phyloP scores from a whole-genome alignment of 1,140 invertebrate species.

The Orius laevigatus region DNA sequence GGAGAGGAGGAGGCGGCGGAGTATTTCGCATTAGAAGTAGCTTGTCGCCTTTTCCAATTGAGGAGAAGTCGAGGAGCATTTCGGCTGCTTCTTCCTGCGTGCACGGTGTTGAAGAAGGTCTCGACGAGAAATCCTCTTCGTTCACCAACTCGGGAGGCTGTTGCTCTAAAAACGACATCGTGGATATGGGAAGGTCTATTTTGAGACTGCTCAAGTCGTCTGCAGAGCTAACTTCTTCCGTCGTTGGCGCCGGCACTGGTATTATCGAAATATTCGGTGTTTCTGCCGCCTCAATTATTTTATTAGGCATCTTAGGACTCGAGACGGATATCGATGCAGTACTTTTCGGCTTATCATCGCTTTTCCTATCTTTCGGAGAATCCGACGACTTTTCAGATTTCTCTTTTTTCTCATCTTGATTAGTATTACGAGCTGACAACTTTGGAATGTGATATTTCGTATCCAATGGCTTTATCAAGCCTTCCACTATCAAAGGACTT shows the following conservation, averaged over 20 bases:
- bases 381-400: constrained; percentile 9
- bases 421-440: constrained; percentile 37
- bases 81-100: constrained; percentile 40
- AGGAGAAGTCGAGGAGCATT: constrained; percentile 44
- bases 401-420: constrained; percentile 6
- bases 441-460: constrained; percentile 78
- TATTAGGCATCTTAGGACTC: constrained; percentile 11
- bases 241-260: constrained; percentile 3
- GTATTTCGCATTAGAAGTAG: constrained; percentile 33
- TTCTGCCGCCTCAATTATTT: not conserved
- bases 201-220: constrained; percentile 20
- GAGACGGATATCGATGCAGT: not conserved
- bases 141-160: constrained; percentile 10
- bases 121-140: constrained; percentile 6
- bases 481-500: constrained; percentile 39
- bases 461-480: constrained; percentile 57
- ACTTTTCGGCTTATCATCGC: constrained; percentile 13
- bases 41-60: constrained; percentile 30
- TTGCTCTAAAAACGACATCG: constrained; percentile 13
- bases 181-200: constrained; percentile 20
- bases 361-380: constrained; percentile 15
- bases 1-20: constrained; percentile 31
- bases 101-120: constrained; percentile 19
- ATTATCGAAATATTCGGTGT: constrained; percentile 14
- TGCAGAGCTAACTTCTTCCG: not conserved